A percentile compares a stretch with the other conserved stretches of the same genome.
phyloP scores from a whole-genome alignment of 1,140 invertebrate genomes.

The Ostrea denselamellosa region DNA sequence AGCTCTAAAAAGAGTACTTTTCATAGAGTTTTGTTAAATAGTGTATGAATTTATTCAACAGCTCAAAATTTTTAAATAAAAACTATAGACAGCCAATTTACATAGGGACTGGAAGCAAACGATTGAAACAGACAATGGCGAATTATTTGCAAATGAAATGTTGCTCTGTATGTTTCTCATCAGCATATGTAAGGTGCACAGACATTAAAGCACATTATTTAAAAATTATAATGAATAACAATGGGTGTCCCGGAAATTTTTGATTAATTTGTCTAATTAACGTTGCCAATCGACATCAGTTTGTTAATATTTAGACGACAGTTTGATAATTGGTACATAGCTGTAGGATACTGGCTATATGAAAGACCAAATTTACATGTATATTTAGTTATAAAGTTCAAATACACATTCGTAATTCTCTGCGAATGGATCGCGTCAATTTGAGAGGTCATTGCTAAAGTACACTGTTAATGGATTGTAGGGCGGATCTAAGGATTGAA shows the following conservation, averaged over 20 bases:
- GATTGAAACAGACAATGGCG: conserved; percentile 17
- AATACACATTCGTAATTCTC: neutral
- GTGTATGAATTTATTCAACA: conserved; percentile 19
- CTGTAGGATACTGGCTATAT: neutral
- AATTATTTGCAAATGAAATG: conserved; percentile 14
- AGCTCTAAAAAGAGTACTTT: neutral
- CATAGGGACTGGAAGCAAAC: neutral
- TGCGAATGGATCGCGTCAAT: neutral
- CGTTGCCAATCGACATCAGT: conserved; percentile 9
- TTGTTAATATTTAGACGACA: neutral
- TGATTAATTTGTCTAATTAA: conserved; percentile 31
- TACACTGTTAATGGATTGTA: too few relatives aligned
- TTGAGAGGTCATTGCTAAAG: too few relatives aligned
- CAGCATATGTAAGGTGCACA: neutral
- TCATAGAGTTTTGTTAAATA: neutral
- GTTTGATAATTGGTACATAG: neutral
- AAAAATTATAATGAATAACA: conserved; percentile 1
- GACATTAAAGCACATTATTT: conserved; percentile 5
- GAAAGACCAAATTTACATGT: neutral
- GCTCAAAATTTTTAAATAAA: neutral
- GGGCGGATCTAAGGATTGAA: too few relatives aligned
- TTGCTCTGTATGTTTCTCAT: conserved; percentile 25
- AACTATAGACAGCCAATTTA: conserved; percentile 8
- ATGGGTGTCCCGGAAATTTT: conserved; percentile 36
- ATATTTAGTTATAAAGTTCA: neutral